A percentile compares a stretch with the other conserved stretches of the same genome.
Evolutionary conservation across 2,797 vertebrate species (phyloP).

Genomic region (Intellagama lesueurii): DNA sequence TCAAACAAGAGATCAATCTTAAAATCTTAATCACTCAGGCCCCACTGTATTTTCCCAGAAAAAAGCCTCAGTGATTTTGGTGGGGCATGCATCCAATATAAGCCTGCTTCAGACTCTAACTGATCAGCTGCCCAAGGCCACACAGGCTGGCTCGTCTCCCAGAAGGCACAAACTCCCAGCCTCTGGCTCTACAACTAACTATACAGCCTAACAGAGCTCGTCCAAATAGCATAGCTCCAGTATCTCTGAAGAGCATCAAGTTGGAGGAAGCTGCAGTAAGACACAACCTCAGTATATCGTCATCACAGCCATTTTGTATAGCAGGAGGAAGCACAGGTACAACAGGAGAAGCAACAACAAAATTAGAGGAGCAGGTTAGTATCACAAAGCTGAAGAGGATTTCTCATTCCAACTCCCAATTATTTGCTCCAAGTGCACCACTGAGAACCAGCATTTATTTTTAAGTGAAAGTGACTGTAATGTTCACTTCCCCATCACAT

Average conservation of each 20-base stretch:
- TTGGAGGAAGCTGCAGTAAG: not conserved
- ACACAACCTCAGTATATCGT: not conserved
- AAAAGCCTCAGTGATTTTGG: not conserved
- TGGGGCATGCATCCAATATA: not conserved
- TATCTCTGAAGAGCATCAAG: not conserved
- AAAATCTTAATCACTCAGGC: not conserved
- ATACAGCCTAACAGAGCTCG: too few species aligned
- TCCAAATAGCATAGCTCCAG: not conserved
- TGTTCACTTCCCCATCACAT: not conserved
- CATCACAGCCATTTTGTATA: not conserved
- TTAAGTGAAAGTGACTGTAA: not conserved
- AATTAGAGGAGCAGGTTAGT: slow-evolving; percentile 15
- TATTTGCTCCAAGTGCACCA: not conserved
- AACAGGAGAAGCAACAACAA: slow-evolving; percentile 10
- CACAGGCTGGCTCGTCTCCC: too few species aligned
- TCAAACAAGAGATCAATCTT: not conserved
- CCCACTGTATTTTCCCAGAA: not conserved
- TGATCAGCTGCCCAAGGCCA: too few species aligned
- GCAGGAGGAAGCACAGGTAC: not conserved
- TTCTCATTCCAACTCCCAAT: not conserved
- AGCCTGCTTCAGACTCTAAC: not conserved
- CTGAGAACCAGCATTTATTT: not conserved
- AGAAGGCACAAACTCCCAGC: too few species aligned
- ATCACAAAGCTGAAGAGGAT: not conserved
- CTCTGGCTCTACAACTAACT: too few species aligned